Percentiles rank a stretch among this genome's conserved stretches.
Evolutionary conservation across 2,113 vertebrate species (phyloP).

Genomic region (Percina caprodes): DNA sequence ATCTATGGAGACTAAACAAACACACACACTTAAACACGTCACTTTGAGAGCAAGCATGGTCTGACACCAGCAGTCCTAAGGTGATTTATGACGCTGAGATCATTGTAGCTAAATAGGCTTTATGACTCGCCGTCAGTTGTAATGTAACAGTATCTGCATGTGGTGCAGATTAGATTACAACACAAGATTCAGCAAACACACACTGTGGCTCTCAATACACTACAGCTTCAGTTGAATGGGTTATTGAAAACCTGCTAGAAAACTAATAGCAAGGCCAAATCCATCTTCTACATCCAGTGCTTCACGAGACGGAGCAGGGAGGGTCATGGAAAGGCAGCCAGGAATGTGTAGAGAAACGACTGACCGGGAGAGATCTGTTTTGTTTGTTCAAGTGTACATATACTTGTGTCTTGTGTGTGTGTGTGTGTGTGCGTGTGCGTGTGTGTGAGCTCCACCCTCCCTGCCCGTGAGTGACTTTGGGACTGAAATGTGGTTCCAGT

Average conservation of each 20-base stretch:
- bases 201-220: neutral
- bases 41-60: constrained; percentile 40
- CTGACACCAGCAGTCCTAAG: constrained; percentile 38
- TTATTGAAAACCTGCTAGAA: constrained; percentile 55
- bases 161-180: constrained; percentile 59
- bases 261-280: constrained; percentile 52
- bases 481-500: constrained; percentile 82
- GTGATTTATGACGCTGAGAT: constrained; percentile 71
- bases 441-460: constrained; percentile 73
- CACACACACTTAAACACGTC: constrained; percentile 55
- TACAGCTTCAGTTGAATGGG: constrained; percentile 33
- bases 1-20: constrained; percentile 71
- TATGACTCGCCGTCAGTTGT: constrained; percentile 45
- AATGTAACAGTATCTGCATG: constrained; percentile 44
- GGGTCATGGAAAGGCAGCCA: constrained; percentile 76
- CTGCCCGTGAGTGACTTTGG: constrained; percentile 72
- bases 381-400: constrained; percentile 76
- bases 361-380: constrained; percentile 75
- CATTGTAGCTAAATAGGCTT: constrained; percentile 51
- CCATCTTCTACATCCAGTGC: constrained; percentile 34
- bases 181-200: constrained; percentile 37
- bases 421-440: constrained; percentile 40
- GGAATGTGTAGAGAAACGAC: constrained; percentile 79
- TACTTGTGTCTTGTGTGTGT: constrained; percentile 45
- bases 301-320: constrained; percentile 62